Conservation (phyloP, 2,888 invertebrate species). For the Diogma glabrata region DNA sequence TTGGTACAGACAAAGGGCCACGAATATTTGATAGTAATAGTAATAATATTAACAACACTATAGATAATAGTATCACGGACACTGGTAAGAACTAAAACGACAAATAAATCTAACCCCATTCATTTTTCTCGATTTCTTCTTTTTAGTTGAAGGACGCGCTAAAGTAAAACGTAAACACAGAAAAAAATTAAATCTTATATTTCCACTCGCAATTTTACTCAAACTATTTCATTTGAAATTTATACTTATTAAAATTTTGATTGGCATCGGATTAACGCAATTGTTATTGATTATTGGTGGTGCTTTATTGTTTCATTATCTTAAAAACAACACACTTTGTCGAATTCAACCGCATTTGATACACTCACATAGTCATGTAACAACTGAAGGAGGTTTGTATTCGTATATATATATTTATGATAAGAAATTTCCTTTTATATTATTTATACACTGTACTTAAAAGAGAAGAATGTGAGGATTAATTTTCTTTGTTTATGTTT, state of each 20-base stretch:
- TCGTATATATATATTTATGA: neutral
- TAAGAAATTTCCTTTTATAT: no score
- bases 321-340: conserved; percentile 33
- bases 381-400: neutral
- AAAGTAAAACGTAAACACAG: conserved; percentile 21
- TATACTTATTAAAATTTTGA: conserved; percentile 28
- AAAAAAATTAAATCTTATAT: conserved; percentile 30
- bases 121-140: neutral
- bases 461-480: no score
- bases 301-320: conserved; percentile 32
- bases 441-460: no score
- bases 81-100: no score
- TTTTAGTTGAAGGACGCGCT: conserved; percentile 4
- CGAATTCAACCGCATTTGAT: conserved; percentile 33
- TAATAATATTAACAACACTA: no score
- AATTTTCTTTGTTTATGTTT: no score
- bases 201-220: conserved; percentile 32
- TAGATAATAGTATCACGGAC: neutral
- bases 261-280: conserved; percentile 30
- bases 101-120: neutral
- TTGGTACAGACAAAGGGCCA: conserved; percentile 28
- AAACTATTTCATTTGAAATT: conserved; percentile 33
- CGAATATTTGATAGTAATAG: conserved; percentile 19
- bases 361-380: conserved; percentile 32
- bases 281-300: conserved; percentile 29